Conservation (phyloP, 2,888 invertebrate genomes). For the Apoderus coryli region DNA sequence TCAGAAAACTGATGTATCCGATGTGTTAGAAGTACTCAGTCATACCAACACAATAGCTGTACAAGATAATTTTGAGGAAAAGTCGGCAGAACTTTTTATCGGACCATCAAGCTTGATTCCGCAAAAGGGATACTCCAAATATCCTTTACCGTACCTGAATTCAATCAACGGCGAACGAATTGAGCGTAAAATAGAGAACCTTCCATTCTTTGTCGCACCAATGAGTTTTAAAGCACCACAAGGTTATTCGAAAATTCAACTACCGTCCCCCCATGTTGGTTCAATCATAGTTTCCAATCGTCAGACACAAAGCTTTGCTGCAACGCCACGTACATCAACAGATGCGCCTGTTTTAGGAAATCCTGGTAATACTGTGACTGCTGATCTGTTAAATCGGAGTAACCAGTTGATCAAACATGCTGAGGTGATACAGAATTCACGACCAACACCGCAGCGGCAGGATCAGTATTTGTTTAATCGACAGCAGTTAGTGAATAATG, state of each 20-base stretch:
- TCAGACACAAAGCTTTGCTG: too few species aligned
- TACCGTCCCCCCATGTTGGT: constrained; percentile 76
- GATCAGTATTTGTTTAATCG: too few species aligned
- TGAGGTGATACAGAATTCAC: too few species aligned
- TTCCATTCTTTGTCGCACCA: constrained; percentile 77
- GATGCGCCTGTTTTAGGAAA: too few species aligned
- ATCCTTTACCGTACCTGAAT: constrained; percentile 70
- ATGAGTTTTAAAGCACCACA: constrained; percentile 70
- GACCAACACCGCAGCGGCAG: too few species aligned
- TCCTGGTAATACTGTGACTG: too few species aligned
- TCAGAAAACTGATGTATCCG: constrained; percentile 45
- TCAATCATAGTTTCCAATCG: constrained; percentile 66
- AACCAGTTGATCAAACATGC: constrained; percentile 2
- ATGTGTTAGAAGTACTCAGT: constrained; percentile 55
- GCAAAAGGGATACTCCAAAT: constrained; percentile 60
- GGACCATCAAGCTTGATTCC: constrained; percentile 61
- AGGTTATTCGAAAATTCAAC: constrained; percentile 72
- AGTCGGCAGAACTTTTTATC: constrained; percentile 64
- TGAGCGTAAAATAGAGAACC: constrained; percentile 54
- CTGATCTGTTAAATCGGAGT: too few species aligned
- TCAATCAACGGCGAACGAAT: constrained; percentile 51
- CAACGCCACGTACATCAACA: too few species aligned
- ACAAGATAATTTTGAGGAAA: constrained; percentile 53
- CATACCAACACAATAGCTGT: constrained; percentile 62
- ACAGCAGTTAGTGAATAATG: too few species aligned